Conservation (phyloP, 1,140 invertebrate species). For the Leucophenga varia region DNA sequence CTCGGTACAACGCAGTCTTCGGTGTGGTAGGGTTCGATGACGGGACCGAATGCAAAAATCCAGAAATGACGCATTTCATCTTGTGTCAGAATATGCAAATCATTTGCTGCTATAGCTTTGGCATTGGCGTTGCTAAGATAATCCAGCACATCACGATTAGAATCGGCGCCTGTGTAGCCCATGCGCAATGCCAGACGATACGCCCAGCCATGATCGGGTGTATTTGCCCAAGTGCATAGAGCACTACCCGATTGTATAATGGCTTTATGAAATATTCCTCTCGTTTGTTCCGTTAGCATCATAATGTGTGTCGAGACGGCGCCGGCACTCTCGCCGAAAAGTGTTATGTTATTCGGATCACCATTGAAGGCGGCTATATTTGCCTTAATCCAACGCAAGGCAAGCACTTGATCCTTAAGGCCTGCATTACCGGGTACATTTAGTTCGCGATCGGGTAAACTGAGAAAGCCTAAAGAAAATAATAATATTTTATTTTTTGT, state of each 20-base stretch:
- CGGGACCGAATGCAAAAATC: slow-evolving; percentile 35
- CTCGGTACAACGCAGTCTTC: slow-evolving; percentile 35
- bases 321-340: slow-evolving; percentile 58
- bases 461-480: slow-evolving; percentile 44
- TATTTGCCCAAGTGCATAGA: slow-evolving; percentile 48
- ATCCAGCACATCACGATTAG: slow-evolving; percentile 30
- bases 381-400: slow-evolving; percentile 63
- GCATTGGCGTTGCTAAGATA: slow-evolving; percentile 25
- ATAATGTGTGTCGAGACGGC: slow-evolving; percentile 59
- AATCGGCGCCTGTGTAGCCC: slow-evolving; percentile 38
- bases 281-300: slow-evolving; percentile 57
- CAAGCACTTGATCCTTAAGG: slow-evolving; percentile 57
- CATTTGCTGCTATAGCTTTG: slow-evolving; percentile 61
- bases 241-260: slow-evolving; percentile 61
- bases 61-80: slow-evolving; percentile 29
- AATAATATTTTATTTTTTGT: too few relatives aligned
- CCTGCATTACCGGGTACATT: slow-evolving; percentile 53
- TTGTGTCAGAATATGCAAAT: slow-evolving; percentile 22
- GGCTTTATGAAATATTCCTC: slow-evolving; percentile 57
- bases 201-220: slow-evolving; percentile 24
- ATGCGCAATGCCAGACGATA: slow-evolving; percentile 30
- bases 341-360: slow-evolving; percentile 57
- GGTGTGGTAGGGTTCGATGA: slow-evolving; percentile 40
- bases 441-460: slow-evolving; percentile 47
- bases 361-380: slow-evolving; percentile 64